Base-by-base conservation (phyloP, 2,797 vertebrate species). In the Hippopotamyrus pictus region DNA sequence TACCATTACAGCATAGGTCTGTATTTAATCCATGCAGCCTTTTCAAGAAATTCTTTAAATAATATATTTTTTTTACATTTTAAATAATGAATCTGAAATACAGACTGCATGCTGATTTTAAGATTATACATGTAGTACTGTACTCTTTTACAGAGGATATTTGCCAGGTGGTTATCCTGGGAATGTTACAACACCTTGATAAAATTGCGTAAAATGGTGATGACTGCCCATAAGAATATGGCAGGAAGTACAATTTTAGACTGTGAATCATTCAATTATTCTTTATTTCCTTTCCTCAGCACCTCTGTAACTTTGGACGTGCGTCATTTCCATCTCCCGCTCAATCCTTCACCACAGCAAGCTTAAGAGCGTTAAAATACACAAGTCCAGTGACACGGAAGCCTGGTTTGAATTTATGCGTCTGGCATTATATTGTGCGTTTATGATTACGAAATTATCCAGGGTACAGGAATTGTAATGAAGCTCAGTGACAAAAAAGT, bases 391-490 rank as follows among this genome's bases (percentile, higher is more conserved):
- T 79, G 33, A 33, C 9, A 44, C 3, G 37, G 6, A 79, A 44
- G 73, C 17, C 29, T 14, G 6, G 19, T 76, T 44, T 17, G 2
- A 44, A 79, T 19, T 2, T 7, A 73, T 73, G 14, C 37, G 17
- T 79, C 73, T 79, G 37, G 37, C 33, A 44, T 79, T 79, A 41
- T 79, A 44, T 44, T 22, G 82, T 22, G 9, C 79, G 12, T 83
- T 48, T 84, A 46, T 50, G 25, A n/a, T 84, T 84, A 50, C n/a
- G 73, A 84, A 84, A 46, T 22, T 84, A 84, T 50, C 82, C 82
- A 46, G 7, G 9, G 44, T 84, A 22, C 44, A 84, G n/a, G 17
- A 5, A 84, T 4, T 50, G 8, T 48, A 41, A 25, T 84, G 9
- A 57, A n/a, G 54, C 54, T n/a, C 5, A n/a, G 54, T 57, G 54